A percentile compares a stretch with the other conserved stretches of the same genome.
Conservation (phyloP, 2,797 vertebrate genomes). For the Crocodylus rhombifer region DNA sequence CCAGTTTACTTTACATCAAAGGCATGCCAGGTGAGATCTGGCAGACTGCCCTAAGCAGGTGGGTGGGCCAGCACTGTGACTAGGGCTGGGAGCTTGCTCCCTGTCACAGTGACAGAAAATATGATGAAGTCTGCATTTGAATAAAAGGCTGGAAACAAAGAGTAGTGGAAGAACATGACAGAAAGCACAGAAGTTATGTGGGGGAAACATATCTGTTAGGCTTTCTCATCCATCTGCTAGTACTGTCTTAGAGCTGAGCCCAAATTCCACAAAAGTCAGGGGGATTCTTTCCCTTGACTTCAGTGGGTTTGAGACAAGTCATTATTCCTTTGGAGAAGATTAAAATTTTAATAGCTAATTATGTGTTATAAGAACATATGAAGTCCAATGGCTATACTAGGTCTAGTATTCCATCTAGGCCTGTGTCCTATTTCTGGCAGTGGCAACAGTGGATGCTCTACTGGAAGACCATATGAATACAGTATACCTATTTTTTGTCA, state of each 20-base stretch:
- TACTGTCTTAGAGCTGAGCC: not conserved
- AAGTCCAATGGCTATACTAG: no score
- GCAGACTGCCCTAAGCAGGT: no score
- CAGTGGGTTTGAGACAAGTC: rapidly evolving
- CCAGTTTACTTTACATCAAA: no score
- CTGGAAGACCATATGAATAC: no score
- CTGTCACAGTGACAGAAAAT: not conserved
- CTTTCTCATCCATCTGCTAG: not conserved
- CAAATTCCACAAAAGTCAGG: not conserved
- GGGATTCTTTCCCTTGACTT: not conserved
- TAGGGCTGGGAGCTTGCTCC: no score
- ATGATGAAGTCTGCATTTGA: not conserved
- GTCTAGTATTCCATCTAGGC: no score
- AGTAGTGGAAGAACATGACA: not conserved
- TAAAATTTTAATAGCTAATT: not conserved
- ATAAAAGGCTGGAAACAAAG: not conserved
- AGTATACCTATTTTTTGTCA: no score
- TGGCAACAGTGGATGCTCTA: no score
- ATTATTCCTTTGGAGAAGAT: not conserved
- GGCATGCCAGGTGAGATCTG: no score
- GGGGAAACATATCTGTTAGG: not conserved
- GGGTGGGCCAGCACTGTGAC: no score
- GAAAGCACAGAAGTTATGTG: not conserved
- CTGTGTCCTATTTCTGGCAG: no score
- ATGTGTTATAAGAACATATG: not conserved